Conservation (phyloP, 2,888 invertebrate genomes). For the Melitaea athalia region DNA sequence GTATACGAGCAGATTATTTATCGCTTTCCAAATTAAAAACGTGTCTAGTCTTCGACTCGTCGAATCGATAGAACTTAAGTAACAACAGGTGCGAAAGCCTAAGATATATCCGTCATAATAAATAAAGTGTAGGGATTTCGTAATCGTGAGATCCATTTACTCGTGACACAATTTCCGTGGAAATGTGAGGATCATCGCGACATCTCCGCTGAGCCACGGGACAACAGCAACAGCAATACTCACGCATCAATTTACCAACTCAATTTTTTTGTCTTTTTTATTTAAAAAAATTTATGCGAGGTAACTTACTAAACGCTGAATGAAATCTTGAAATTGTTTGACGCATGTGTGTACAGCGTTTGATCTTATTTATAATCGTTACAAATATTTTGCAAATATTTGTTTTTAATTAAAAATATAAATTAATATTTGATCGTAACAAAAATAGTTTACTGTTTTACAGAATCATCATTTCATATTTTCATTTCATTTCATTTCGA, state of each 20-base stretch:
- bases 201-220: slow-evolving; percentile 54
- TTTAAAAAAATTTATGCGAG: neutral
- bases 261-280: slow-evolving; percentile 41
- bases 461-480: no score
- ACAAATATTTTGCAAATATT: neutral
- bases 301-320: neutral
- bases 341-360: neutral
- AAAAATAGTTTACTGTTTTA: no score
- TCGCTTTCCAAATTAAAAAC: neutral
- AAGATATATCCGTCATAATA: slow-evolving; percentile 44
- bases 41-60: neutral
- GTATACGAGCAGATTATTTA: neutral
- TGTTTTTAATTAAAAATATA: no score
- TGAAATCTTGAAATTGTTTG: neutral
- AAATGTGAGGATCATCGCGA: slow-evolving; percentile 47
- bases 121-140: slow-evolving; percentile 49
- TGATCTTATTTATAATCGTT: neutral
- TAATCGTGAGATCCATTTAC: slow-evolving; percentile 54
- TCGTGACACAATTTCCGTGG: slow-evolving; percentile 54
- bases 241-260: slow-evolving; percentile 70
- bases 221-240: slow-evolving; percentile 53
- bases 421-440: no score
- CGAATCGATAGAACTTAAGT: slow-evolving; percentile 3
- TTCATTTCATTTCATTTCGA: no score
- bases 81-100: slow-evolving; percentile 42